phyloP scores from a whole-genome alignment of 2,113 vertebrate species.

The Vimba vimba region DNA sequence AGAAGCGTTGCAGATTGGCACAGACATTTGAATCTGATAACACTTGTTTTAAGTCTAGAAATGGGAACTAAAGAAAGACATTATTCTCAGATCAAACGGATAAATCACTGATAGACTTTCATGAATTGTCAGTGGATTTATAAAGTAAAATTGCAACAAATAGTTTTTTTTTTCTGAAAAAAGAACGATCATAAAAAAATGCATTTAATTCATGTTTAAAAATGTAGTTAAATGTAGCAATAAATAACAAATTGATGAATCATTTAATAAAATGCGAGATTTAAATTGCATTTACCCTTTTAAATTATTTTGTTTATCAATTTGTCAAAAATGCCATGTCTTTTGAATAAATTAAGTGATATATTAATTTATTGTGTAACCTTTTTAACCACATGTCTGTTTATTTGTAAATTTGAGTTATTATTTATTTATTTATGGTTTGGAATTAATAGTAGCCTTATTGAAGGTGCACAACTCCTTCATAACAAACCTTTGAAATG shows the following conservation, averaged over 20 bases:
- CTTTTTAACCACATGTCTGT: neutral
- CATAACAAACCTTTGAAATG: too few relatives aligned
- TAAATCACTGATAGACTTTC: neutral
- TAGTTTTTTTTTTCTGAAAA: too few relatives aligned
- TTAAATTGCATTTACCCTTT: too few relatives aligned
- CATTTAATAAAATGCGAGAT: too few relatives aligned
- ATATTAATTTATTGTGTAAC: too few relatives aligned
- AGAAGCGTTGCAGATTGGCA: neutral
- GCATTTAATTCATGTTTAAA: neutral
- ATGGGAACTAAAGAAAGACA: neutral
- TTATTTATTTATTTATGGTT: neutral
- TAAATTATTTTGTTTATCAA: too few relatives aligned
- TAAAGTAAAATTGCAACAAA: too few relatives aligned
- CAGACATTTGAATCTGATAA: neutral
- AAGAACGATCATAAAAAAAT: neutral
- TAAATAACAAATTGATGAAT: neutral
- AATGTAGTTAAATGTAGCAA: neutral
- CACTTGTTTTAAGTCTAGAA: neutral
- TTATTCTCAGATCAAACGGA: slow-evolving; percentile 20
- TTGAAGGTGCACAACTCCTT: neutral
- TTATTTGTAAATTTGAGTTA: neutral
- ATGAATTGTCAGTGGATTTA: neutral
- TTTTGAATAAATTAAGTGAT: too few relatives aligned
- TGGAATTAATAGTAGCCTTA: neutral
- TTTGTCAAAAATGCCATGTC: too few relatives aligned